phyloP scores from a whole-genome alignment of 2,888 invertebrate genomes.

The Leucania comma region DNA sequence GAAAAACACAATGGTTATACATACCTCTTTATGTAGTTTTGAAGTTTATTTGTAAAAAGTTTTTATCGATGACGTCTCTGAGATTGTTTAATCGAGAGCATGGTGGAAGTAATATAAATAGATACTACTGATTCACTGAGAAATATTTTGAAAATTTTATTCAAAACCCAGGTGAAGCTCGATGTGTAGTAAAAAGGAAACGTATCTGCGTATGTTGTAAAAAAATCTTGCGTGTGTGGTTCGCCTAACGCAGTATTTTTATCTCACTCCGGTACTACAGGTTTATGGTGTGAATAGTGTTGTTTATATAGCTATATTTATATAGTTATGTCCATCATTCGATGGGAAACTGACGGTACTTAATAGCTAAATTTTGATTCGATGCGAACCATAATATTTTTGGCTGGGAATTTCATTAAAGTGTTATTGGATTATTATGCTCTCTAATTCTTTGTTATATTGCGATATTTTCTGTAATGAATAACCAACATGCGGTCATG shows the following conservation, averaged over 20 bases:
- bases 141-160: too few relatives aligned
- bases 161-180: background rate
- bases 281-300: slow-evolving; percentile 73
- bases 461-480: slow-evolving; percentile 39
- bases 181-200: slow-evolving; percentile 5
- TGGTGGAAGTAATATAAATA: background rate
- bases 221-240: slow-evolving; percentile 45
- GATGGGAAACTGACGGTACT: slow-evolving; percentile 60
- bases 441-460: slow-evolving; percentile 32
- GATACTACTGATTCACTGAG: background rate
- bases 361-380: slow-evolving; percentile 61
- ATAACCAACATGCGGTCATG: slow-evolving; percentile 15
- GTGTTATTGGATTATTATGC: slow-evolving; percentile 43
- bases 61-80: background rate
- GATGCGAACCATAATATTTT: slow-evolving; percentile 52
- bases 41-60: too few relatives aligned
- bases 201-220: slow-evolving; percentile 9
- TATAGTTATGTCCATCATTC: slow-evolving; percentile 49
- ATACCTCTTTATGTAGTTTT: too few relatives aligned
- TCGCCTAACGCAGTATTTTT: slow-evolving; percentile 61
- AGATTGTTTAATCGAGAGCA: background rate
- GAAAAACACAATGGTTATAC: slow-evolving; percentile 15
- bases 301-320: slow-evolving; percentile 61
- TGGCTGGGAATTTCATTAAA: slow-evolving; percentile 29
- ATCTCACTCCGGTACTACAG: slow-evolving; percentile 66